phyloP scores from a whole-genome alignment of 2,888 invertebrate species.

The Formica aserva region DNA sequence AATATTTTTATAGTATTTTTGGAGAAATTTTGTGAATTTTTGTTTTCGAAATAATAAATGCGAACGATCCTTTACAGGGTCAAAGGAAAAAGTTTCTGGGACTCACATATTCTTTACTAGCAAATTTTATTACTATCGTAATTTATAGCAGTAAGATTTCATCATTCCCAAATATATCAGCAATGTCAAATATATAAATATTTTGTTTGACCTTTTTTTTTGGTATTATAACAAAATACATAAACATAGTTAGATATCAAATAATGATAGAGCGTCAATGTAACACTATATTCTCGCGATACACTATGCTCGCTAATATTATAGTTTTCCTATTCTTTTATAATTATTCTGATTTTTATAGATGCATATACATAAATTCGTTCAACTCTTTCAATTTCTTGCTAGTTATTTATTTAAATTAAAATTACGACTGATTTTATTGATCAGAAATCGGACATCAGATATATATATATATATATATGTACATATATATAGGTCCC shows the following conservation, averaged over 20 bases:
- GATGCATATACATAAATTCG: not conserved
- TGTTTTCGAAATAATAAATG: too few relatives aligned
- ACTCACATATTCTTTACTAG: too few relatives aligned
- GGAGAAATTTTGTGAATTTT: not conserved
- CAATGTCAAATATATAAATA: conserved; percentile 12
- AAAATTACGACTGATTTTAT: not conserved
- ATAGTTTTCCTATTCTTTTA: not conserved
- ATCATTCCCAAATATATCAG: not conserved
- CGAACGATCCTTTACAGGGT: too few relatives aligned
- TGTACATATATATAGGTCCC: not conserved
- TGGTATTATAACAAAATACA: not conserved
- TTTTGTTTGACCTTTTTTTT: not conserved
- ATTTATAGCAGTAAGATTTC: not conserved
- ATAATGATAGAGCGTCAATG: not conserved
- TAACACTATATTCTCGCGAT: not conserved
- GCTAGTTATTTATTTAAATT: not conserved
- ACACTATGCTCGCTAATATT: not conserved
- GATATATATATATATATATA: not conserved
- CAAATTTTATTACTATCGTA: too few relatives aligned
- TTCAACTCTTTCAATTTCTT: not conserved
- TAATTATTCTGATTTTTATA: not conserved
- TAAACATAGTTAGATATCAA: not conserved
- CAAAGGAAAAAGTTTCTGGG: too few relatives aligned
- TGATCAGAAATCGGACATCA: not conserved
- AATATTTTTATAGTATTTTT: too few relatives aligned